Base-by-base conservation (phyloP, 2,113 vertebrate species). In the Marmota flaviventris region DNA sequence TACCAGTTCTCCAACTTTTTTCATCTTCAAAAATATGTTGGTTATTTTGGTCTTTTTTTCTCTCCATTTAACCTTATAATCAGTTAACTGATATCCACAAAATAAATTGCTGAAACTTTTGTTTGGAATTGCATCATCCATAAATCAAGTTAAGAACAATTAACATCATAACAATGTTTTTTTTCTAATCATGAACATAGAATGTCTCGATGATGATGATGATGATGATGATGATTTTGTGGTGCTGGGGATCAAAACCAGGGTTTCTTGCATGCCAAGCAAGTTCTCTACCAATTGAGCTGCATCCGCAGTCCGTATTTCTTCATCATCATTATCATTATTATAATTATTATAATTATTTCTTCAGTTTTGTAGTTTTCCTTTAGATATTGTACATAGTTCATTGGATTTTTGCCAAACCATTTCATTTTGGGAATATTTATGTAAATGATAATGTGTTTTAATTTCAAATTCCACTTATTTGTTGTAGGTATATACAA, bases 31-130 rank as follows among this genome's bases (percentile, higher is more conserved):
- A 39, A 63, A 34, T 78, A 51, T 51, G 2, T 53, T 94, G 42
- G 53, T 77, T 94, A 27, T 63, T 65, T 89, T 34, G 39, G 45
- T 32, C 42, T 32, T 73, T 51, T 89, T 53, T 25, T 13, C 25
- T 51, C 27, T 27, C 56, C n/a, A 42, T 65, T 69, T 42, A 51
- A 84, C 39, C 77, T 63, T n/a, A 78, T 34, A 84, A 70, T 95
- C 25, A 93, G 8, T 18, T 93, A 85, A 25, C 61, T 89, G 39
- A 89, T 69, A 39, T n/a, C 32, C 16, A 58, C 48, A 61, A 76
- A 93, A 34, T 82, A 89, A 53, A 42, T 89, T 82, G 22, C 20
- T 85, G n/a, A 45, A 6, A 73, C 93, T 96, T 93, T 72, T 45
- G 27, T 72, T 78, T 79, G 45, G 24, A 17, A 85, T 45, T 85